Evolutionary conservation across 2,888 invertebrate species (phyloP).

Genomic region (Polylopha cassiicola): DNA sequence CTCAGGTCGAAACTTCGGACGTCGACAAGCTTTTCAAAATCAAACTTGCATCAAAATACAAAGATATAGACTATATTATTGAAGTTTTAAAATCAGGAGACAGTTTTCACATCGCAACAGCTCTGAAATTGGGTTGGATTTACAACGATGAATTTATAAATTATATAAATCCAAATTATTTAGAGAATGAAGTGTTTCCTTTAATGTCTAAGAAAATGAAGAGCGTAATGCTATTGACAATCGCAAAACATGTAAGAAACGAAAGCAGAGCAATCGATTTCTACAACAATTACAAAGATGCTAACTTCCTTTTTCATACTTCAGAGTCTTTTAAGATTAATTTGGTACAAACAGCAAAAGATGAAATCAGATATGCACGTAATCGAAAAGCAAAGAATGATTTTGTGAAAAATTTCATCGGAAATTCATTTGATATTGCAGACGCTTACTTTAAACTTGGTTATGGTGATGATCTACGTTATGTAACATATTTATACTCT

Average conservation of each 20-base stretch:
- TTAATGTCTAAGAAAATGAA: slow-evolving; percentile 54
- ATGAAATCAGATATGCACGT: slow-evolving; percentile 5
- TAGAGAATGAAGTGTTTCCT: slow-evolving; percentile 48
- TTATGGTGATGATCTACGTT: slow-evolving; percentile 16
- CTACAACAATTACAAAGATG: slow-evolving; percentile 32
- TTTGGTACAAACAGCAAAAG: slow-evolving; percentile 27
- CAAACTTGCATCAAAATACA: slow-evolving; percentile 49
- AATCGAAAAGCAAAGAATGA: slow-evolving; percentile 8
- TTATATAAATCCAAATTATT: slow-evolving; percentile 41
- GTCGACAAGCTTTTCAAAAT: slow-evolving; percentile 53
- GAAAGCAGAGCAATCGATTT: slow-evolving; percentile 38
- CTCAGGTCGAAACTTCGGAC: slow-evolving; percentile 36
- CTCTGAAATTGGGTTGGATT: slow-evolving; percentile 49
- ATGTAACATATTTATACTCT: slow-evolving; percentile 33
- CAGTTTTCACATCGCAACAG: slow-evolving; percentile 44
- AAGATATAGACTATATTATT: slow-evolving; percentile 45
- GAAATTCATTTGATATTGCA: slow-evolving; percentile 39
- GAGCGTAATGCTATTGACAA: slow-evolving; percentile 40
- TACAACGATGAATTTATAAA: slow-evolving; percentile 37
- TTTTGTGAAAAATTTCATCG: slow-evolving; percentile 35
- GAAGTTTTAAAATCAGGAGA: slow-evolving; percentile 50
- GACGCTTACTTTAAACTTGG: slow-evolving; percentile 17
- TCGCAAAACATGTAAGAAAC: slow-evolving; percentile 37
- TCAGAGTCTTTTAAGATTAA: slow-evolving; percentile 42
- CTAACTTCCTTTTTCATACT: slow-evolving; percentile 39